Percentiles rank a stretch among this genome's conserved stretches.
Conservation (phyloP, 2,113 vertebrate genomes). For the Ascaphus truei region DNA sequence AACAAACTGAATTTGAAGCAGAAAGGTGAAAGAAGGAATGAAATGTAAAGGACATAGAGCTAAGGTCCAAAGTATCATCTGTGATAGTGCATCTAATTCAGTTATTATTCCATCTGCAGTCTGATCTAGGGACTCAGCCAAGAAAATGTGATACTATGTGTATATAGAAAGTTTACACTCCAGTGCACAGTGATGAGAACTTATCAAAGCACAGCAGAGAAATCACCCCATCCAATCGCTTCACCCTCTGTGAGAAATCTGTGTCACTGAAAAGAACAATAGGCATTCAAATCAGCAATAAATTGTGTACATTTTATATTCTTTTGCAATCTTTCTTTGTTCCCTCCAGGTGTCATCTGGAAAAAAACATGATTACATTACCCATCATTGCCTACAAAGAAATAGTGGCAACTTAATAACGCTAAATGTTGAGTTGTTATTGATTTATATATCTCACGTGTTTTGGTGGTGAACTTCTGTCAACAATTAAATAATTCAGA, state of each 20-base stretch:
- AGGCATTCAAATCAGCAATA: conserved; percentile 38
- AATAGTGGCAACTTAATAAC: conserved; percentile 10
- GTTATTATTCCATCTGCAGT: conserved; percentile 45
- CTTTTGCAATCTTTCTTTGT: conserved; percentile 23
- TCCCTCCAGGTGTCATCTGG: background rate
- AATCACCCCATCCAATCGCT: conserved; percentile 43
- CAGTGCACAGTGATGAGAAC: conserved; percentile 48
- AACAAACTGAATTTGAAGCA: conserved; percentile 27
- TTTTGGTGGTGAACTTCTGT: background rate
- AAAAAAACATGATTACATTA: conserved; percentile 21
- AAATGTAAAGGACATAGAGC: conserved; percentile 40
- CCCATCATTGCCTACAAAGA: conserved; percentile 18
- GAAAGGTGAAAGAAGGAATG: conserved; percentile 42
- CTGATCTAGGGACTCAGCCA: conserved; percentile 47
- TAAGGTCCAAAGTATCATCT: conserved; percentile 49
- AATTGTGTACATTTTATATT: conserved; percentile 40
- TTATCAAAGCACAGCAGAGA: conserved; percentile 43
- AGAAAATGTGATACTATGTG: conserved; percentile 51
- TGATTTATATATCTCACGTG: conserved; percentile 11
- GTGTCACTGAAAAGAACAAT: conserved; percentile 43
- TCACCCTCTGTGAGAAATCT: conserved; percentile 46
- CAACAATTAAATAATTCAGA: conserved; percentile 10
- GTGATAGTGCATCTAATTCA: conserved; percentile 53
- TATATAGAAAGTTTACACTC: conserved; percentile 46
- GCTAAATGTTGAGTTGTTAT: conserved; percentile 29